phyloP scores from a whole-genome alignment of 2,113 vertebrate genomes.

The Oryzias javanicus region DNA sequence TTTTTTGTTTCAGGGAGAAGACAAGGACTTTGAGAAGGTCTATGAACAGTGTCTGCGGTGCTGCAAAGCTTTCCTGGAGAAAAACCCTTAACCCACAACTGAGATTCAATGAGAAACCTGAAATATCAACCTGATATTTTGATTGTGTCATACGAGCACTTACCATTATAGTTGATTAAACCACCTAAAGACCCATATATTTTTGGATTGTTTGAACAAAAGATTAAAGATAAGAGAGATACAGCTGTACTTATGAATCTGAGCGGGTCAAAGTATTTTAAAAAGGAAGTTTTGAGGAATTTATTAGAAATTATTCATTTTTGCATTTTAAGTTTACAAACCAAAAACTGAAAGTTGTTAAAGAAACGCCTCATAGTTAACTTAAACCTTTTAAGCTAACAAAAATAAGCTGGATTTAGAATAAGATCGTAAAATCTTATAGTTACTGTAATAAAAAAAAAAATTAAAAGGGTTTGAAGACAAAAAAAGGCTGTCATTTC shows the following conservation, averaged over 20 bases:
- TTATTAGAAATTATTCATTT: conserved; percentile 10
- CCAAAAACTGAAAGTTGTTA: neutral
- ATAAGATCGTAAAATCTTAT: too few relatives aligned
- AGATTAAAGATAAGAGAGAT: too few relatives aligned
- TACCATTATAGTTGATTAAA: neutral
- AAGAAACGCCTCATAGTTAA: too few relatives aligned
- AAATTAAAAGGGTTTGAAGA: too few relatives aligned
- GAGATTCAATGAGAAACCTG: neutral
- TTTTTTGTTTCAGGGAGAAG: conserved; percentile 79
- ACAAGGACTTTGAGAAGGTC: conserved; percentile 86
- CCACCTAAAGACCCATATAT: neutral
- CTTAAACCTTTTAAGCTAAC: too few relatives aligned
- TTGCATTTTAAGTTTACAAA: neutral
- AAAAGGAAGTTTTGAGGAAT: conserved; percentile 2
- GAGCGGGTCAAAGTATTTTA: neutral
- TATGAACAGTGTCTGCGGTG: conserved; percentile 85
- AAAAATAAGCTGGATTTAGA: too few relatives aligned
- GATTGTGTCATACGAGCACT: conserved; percentile 9
- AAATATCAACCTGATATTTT: conserved; percentile 15
- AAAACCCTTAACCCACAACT: conserved; percentile 60
- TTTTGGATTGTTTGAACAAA: neutral
- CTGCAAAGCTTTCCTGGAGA: conserved; percentile 84
- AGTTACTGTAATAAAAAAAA: too few relatives aligned
- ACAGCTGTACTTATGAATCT: too few relatives aligned
- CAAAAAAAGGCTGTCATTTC: too few relatives aligned